Evolutionary conservation across 2,113 vertebrate genomes (phyloP), one percentile per base, ranked within the genome.

Genomic region (Poeciliopsis retropinna): DNA sequence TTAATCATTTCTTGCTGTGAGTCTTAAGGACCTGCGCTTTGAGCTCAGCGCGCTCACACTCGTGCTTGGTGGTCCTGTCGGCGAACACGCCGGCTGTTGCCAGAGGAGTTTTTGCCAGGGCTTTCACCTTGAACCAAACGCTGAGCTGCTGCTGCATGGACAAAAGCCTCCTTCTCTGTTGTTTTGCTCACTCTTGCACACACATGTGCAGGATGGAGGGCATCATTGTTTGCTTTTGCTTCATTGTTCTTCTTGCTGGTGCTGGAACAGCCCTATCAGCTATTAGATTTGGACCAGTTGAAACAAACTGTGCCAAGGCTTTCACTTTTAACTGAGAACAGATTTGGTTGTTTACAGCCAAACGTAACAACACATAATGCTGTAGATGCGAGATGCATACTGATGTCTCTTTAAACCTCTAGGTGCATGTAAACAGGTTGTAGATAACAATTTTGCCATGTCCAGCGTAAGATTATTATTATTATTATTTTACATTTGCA

Each of bases 21-120:
- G 80, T 73, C 37, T 79, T 83, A 74, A 78, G 78, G 80, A 88
- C 85, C 85, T 74, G 70, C 60, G 80, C 79, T 78, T 34, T 34
- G 9, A 82, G 73, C 77, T 81, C n/a, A 60, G 79, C 77, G 87
- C 32, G 83, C 76, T 92, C 90, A 83, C 71, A 17, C 78, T 85
- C 82, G 7, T 78, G 67, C 73, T 86, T 71, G 93, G 93, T 93
- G 93, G 94, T 93, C 93, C 90, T 90, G 89, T 91, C 86, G 60
- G 69, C 62, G 60, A 85, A 67, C 4, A 30, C 70, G 7, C 72
- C 15, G 22, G 73, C 76, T 57, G 64, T 39, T 83, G 77, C 84
- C 85, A 80, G 82, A 28, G 41, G 54, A 32, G 67, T 61, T 79
- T 82, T 67, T 78, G 85, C 78, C 87, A 85, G 84, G 61, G 82